Base-by-base conservation (phyloP, 2,113 vertebrate genomes). In the Macquaria australasica region DNA sequence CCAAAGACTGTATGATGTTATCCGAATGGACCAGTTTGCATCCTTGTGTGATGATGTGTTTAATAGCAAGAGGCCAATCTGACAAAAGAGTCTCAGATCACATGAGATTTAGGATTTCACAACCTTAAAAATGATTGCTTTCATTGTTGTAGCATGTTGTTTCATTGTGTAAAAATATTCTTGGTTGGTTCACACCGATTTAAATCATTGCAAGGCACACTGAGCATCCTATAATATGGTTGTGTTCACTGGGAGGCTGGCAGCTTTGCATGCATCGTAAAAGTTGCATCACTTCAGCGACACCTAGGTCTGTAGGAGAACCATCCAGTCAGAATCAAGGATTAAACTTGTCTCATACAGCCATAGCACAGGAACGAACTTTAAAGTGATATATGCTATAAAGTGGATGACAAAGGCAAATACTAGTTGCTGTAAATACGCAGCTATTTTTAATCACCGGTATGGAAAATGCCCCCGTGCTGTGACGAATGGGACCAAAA, bases 401-500 rank as follows among this genome's bases (percentile, higher is more conserved):
- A 41, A 1, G 25, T 72, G 23, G 12, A 56, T 58, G 64, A 79
- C n/a, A 66, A 63, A 76, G n/a, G 15, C 45, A 81, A 77, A 51
- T 50, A 67, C 1, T 59, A 3, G 8, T 73, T 21, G n/a, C 62
- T 55, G 18, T 60, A 77, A 80, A 58, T 20, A 81, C 12, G 55
- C n/a, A 53, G 18, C 50, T 66, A 60, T 78, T 56, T 83, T 55
- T 72, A 60, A 76, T 58, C 51, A 39, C 37, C 53, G 14, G 21
- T 39, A 28, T 14, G 77, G 10, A 73, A 74, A 73, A 73, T 20
- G 77, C 53, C 62, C 73, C 34, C 12, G 0, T 37, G 82, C 73
- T 18, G 11, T 74, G 78, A 69, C 4, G 41, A 68, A 77, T 80
- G 53, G 28, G 72, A 77, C 28, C 70, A 55, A 73, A 66, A 74